These are phyloP conservation scores for Rotaria macrura DNA, from an alignment of 2,888 invertebrate species.

Conservation along the genomic window DNA sequence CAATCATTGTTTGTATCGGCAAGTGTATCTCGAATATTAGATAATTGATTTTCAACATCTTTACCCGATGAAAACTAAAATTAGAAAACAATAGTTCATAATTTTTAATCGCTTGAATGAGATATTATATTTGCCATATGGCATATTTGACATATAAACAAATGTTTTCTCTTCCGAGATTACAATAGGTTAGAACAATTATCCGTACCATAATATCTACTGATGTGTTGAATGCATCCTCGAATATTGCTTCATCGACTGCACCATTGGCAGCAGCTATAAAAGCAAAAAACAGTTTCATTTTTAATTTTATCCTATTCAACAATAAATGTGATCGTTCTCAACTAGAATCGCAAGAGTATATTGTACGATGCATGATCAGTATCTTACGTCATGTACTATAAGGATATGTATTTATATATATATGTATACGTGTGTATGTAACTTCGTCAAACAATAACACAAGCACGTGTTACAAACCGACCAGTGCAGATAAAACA, in stretches of 20 bases:
- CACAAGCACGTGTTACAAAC: neutral
- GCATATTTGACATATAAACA: neutral
- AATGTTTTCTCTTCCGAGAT: neutral
- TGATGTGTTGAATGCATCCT: neutral
- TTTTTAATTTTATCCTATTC: neutral
- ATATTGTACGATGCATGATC: neutral
- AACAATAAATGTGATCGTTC: neutral
- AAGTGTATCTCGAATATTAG: constrained; percentile 63
- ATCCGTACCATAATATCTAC: neutral
- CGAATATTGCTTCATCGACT: neutral
- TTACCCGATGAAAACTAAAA: constrained; percentile 64
- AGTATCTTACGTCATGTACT: neutral
- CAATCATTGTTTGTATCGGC: constrained; percentile 75
- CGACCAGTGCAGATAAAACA: neutral
- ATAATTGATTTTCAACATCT: constrained; percentile 71
- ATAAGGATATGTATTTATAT: neutral
- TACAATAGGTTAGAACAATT: neutral
- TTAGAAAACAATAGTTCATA: neutral
- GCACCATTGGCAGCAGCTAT: neutral
- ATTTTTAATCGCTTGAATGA: neutral
- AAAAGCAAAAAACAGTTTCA: neutral
- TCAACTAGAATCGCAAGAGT: neutral
- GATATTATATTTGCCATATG: neutral
- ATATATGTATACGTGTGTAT: too few relatives aligned
- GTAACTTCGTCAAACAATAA: neutral